Evolutionary conservation across 2,113 vertebrate genomes (phyloP).

Genomic region (Coracopsis vasa): DNA sequence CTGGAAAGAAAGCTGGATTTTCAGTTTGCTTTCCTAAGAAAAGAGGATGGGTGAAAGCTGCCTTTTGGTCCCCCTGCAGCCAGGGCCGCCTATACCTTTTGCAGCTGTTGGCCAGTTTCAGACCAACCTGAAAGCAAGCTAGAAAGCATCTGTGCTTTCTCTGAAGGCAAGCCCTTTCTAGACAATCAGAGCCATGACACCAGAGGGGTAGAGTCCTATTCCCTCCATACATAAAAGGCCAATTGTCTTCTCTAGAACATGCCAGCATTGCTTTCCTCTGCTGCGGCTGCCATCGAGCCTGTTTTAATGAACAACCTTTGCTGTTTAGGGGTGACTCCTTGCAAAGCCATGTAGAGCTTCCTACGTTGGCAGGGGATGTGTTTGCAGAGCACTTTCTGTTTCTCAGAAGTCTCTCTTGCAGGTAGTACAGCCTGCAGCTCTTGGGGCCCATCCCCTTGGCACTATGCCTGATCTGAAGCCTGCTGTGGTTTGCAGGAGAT

Average conservation of each 20-base stretch:
- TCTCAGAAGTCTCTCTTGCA: not conserved
- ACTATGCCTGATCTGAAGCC: not conserved
- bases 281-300: accelerated
- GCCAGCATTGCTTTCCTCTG: not conserved
- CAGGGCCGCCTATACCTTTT: accelerated
- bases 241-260: not conserved
- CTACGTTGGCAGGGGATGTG: not conserved
- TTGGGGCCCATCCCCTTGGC: not conserved
- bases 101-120: not conserved
- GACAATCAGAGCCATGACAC: not conserved
- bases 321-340: not conserved
- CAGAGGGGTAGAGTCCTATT: not conserved
- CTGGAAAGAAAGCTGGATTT: not conserved
- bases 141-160: not conserved
- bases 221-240: not conserved
- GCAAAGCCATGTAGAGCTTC: not conserved
- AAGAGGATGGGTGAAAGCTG: not conserved
- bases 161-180: not conserved
- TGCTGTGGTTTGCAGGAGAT: not conserved
- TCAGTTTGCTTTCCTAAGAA: not conserved
- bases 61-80: not conserved
- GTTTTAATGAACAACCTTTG: not conserved
- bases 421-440: not conserved
- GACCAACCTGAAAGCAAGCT: not conserved
- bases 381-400: not conserved